Evolutionary conservation across 2,797 vertebrate genomes (phyloP).

Genomic region (Malurus splendens): DNA sequence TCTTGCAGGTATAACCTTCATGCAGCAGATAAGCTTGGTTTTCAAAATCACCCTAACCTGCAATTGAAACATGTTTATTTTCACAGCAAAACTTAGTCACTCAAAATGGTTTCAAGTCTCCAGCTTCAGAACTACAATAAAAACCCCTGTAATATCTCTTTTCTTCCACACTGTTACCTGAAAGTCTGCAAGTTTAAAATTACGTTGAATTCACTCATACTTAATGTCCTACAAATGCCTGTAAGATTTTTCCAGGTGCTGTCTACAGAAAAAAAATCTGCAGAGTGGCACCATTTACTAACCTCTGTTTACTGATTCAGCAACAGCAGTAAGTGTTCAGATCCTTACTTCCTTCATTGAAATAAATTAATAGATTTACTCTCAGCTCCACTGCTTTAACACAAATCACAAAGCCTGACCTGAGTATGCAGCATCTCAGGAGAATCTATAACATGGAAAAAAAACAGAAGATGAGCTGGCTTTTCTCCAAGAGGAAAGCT

Average conservation of each 20-base stretch:
- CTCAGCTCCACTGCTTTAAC: neutral
- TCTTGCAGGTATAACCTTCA: neutral
- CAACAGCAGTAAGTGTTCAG: neutral
- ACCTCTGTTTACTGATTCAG: neutral
- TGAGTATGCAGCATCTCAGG: neutral
- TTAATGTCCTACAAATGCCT: neutral
- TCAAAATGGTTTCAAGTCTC: neutral
- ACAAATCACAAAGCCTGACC: slow-evolving; percentile 13
- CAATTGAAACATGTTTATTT: neutral
- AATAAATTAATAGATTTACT: slow-evolving; percentile 21
- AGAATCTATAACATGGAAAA: neutral
- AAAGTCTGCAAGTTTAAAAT: neutral
- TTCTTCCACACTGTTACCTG: neutral
- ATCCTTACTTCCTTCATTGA: neutral
- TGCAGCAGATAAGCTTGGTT: neutral
- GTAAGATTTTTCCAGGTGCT: neutral
- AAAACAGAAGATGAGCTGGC: neutral
- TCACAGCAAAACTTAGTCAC: neutral
- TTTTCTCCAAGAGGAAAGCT: slow-evolving; percentile 15
- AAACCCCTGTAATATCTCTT: neutral
- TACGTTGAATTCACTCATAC: neutral
- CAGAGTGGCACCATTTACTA: neutral
- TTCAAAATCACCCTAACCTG: neutral
- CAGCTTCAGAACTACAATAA: neutral
- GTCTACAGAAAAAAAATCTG: neutral